Evolutionary conservation across 2,888 invertebrate species (phyloP).

Genomic region (Ceriagrion tenellum): DNA sequence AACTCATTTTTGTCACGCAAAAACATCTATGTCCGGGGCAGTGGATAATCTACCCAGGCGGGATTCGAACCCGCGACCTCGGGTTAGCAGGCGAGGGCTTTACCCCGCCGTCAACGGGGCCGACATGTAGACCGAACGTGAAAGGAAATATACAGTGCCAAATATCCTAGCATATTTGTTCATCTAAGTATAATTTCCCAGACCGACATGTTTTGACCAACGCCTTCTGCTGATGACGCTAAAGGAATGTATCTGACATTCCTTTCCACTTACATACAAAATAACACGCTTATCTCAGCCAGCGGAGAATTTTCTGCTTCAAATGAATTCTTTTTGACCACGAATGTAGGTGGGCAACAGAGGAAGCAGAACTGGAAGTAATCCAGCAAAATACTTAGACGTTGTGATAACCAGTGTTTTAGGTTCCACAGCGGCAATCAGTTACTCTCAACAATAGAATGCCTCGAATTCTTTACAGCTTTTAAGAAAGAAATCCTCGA

Average conservation of each 20-base stretch:
- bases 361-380: not conserved
- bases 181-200: not conserved
- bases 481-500: not conserved
- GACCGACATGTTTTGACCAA: not conserved
- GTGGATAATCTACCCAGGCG: too few species aligned
- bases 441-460: slow-evolving; percentile 24
- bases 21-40: too few species aligned
- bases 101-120: too few species aligned
- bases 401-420: not conserved
- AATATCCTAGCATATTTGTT: not conserved
- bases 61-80: too few species aligned
- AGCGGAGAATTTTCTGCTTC: not conserved
- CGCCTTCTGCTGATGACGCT: not conserved
- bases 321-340: not conserved
- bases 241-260: not conserved
- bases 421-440: not conserved
- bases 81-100: too few species aligned
- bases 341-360: not conserved
- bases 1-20: too few species aligned
- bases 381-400: slow-evolving; percentile 10
- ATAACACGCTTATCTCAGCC: not conserved
- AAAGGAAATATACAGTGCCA: not conserved
- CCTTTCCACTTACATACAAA: not conserved
- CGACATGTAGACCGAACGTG: not conserved
- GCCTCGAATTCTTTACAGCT: not conserved